Evolutionary conservation across 2,113 vertebrate genomes (phyloP).

Genomic region (Tauraco erythrolophus): DNA sequence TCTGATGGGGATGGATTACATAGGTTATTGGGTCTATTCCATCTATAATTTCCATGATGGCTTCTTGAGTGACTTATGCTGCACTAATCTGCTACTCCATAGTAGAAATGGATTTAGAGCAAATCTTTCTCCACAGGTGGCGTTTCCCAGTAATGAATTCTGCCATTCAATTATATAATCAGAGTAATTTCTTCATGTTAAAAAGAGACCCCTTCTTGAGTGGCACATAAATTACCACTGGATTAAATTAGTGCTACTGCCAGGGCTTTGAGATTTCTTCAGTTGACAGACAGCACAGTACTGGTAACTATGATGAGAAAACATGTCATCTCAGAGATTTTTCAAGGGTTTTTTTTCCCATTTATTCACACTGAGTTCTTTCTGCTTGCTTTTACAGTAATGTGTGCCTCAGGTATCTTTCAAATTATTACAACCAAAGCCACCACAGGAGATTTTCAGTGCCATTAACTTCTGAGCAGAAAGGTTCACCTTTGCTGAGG

Average conservation of each 20-base stretch:
- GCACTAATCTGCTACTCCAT: neutral
- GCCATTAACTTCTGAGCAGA: neutral
- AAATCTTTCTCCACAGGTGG: constrained; percentile 59
- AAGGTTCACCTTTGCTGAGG: neutral
- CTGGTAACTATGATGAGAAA: neutral
- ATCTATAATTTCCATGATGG: constrained; percentile 39
- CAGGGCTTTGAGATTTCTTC: constrained; percentile 23
- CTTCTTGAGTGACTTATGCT: constrained; percentile 44
- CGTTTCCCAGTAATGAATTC: constrained; percentile 50
- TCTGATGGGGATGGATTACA: constrained; percentile 28
- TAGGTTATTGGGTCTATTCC: neutral
- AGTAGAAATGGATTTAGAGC: constrained; percentile 24
- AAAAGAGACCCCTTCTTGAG: constrained; percentile 31
- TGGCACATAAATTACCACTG: constrained; percentile 51
- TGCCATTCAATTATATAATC: constrained; percentile 64
- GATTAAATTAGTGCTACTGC: constrained; percentile 31
- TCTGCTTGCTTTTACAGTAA: neutral
- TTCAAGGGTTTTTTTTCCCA: neutral
- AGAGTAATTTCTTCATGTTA: constrained; percentile 50
- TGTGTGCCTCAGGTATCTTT: neutral
- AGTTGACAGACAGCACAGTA: constrained; percentile 10
- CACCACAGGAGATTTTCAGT: neutral
- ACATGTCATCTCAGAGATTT: neutral
- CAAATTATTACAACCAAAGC: neutral
- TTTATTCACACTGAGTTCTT: neutral